A percentile compares a stretch with the other conserved stretches of the same genome.
Conservation (phyloP, 2,113 vertebrate genomes). For the Phainopepla nitens region DNA sequence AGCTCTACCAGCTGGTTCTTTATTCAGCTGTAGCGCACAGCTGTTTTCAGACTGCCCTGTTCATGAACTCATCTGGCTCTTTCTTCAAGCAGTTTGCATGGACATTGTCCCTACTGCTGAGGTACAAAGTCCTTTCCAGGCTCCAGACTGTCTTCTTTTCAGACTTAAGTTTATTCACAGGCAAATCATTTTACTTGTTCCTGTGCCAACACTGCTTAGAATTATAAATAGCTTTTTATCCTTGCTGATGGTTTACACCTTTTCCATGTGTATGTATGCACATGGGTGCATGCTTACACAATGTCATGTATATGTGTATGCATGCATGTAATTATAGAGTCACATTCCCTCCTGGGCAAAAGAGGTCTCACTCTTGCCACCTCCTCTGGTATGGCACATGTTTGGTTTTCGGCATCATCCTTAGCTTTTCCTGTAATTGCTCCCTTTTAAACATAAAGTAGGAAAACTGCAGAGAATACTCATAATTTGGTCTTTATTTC, state of each 20-base stretch:
- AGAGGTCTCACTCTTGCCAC: neutral
- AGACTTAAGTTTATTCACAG: neutral
- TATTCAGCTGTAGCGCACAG: neutral
- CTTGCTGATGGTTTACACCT: neutral
- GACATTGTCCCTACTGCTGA: neutral
- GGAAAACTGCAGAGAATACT: neutral
- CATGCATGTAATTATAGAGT: neutral
- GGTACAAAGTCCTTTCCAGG: neutral
- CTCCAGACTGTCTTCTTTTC: neutral
- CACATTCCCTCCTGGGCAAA: neutral
- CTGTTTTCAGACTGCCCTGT: neutral
- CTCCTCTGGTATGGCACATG: accelerated
- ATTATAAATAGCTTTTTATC: neutral
- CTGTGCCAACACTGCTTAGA: neutral
- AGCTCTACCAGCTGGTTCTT: neutral
- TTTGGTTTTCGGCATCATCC: neutral
- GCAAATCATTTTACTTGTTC: neutral
- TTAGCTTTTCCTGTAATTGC: neutral
- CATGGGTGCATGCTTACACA: neutral
- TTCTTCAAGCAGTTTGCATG: neutral
- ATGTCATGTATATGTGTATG: too few species aligned
- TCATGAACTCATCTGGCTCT: neutral
- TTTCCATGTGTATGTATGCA: neutral
- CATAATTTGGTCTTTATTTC: neutral
- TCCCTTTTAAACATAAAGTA: neutral